phyloP scores from a whole-genome alignment of 1,140 invertebrate genomes.

The Drosophila nigrodunni region DNA sequence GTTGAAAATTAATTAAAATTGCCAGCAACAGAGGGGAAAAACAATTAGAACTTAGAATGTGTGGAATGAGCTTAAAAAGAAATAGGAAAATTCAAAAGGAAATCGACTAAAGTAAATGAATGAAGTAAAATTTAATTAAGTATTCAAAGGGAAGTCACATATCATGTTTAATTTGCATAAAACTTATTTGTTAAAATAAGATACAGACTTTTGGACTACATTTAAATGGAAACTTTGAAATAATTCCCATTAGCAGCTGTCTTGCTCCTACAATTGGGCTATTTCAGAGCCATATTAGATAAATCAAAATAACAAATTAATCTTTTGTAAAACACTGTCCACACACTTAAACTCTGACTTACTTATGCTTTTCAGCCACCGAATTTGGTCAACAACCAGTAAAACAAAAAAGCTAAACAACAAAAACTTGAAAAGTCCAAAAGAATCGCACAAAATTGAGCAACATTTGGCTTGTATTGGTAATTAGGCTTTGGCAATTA shows the following conservation, averaged over 20 bases:
- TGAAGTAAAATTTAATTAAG: neutral
- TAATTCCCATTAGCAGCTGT: neutral
- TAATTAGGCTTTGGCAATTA: conserved; percentile 49
- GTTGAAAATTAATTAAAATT: conserved; percentile 59
- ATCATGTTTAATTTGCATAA: conserved; percentile 1
- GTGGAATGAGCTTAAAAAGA: neutral
- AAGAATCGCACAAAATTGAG: conserved; percentile 51
- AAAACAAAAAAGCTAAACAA: conserved; percentile 9
- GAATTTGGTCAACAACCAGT: conserved; percentile 34
- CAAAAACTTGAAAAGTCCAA: conserved; percentile 38
- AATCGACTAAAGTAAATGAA: conserved; percentile 1
- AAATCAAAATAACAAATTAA: neutral
- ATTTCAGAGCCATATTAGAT: neutral
- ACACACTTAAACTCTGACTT: conserved; percentile 19
- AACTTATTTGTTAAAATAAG: neutral
- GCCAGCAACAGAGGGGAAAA: conserved; percentile 40
- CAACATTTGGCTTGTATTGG: conserved; percentile 52
- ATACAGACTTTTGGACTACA: neutral
- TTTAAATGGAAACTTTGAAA: conserved; percentile 8
- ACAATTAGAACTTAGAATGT: conserved; percentile 24
- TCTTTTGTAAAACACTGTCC: neutral
- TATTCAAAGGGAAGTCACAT: neutral
- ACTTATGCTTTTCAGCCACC: conserved; percentile 12
- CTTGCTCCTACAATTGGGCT: neutral
- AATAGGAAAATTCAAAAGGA: conserved; percentile 4